Evolutionary conservation across 2,888 invertebrate species (phyloP).

Genomic region (Erynnis tages): DNA sequence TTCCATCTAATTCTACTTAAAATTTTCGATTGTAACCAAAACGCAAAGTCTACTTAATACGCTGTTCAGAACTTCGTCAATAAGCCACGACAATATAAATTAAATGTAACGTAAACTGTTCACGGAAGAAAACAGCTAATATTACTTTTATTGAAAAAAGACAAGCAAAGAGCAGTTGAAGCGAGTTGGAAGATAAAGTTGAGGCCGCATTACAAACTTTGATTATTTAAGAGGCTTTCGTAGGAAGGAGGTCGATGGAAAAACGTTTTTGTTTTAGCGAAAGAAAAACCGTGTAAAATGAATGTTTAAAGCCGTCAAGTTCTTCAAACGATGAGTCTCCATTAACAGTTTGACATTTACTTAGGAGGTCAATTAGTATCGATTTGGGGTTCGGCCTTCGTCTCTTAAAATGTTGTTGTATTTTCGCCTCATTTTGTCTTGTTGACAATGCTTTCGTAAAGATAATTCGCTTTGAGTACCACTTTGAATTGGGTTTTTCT

Average conservation of each 20-base stretch:
- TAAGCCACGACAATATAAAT: not conserved
- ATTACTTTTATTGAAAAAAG: constrained; percentile 10
- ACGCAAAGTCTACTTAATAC: too few relatives aligned
- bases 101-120: not conserved
- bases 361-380: constrained; percentile 25
- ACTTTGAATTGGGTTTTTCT: not conserved
- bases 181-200: constrained; percentile 22
- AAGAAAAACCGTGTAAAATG: constrained; percentile 30
- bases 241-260: constrained; percentile 35
- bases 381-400: constrained; percentile 12
- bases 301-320: constrained; percentile 22
- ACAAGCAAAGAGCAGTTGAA: not conserved
- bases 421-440: not conserved
- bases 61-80: too few relatives aligned
- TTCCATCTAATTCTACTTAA: too few relatives aligned
- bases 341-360: constrained; percentile 33
- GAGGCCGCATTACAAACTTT: constrained; percentile 36
- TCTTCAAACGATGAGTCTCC: constrained; percentile 27
- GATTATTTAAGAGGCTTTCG: constrained; percentile 45
- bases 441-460: constrained; percentile 1
- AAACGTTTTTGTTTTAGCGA: constrained; percentile 31
- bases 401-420: constrained; percentile 6
- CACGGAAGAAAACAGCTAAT: not conserved
- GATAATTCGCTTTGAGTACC: constrained; percentile 5
- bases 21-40: too few relatives aligned